Conservation (phyloP, 2,113 vertebrate species). For the Sus scrofa region DNA sequence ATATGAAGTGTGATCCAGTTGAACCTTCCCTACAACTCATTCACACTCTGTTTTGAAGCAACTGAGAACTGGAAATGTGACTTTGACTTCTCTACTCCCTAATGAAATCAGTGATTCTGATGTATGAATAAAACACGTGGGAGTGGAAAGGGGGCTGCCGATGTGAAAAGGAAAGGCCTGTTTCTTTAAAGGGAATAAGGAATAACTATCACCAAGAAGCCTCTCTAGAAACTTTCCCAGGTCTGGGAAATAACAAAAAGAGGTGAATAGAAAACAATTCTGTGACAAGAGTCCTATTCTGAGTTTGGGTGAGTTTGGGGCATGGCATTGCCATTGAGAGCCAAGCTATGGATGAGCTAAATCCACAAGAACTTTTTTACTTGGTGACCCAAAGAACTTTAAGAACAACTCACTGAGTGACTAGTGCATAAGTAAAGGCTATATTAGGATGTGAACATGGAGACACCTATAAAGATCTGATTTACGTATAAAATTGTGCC, state of each 20-base stretch:
- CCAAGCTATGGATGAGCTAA: not conserved
- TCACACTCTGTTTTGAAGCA: not conserved
- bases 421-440: constrained; percentile 44
- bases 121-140: not conserved
- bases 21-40: not conserved
- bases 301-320: not conserved
- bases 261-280: not conserved
- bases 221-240: not conserved
- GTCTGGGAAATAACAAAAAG: not conserved
- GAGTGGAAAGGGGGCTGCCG: not conserved
- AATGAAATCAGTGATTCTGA: not conserved
- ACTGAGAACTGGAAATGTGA: not conserved
- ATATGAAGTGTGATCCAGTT: not conserved
- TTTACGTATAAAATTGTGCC: constrained; percentile 67
- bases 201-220: not conserved
- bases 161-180: not conserved
- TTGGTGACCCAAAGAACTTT: constrained; percentile 15
- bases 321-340: not conserved
- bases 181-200: not conserved
- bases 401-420: not conserved
- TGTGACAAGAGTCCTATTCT: not conserved
- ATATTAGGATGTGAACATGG: constrained; percentile 62
- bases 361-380: not conserved
- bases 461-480: constrained; percentile 70
- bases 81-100: not conserved